Percentiles rank a stretch among this genome's conserved stretches.
Evolutionary conservation across 1,140 invertebrate species (phyloP).

Genomic region (Steinernema khuongi): DNA sequence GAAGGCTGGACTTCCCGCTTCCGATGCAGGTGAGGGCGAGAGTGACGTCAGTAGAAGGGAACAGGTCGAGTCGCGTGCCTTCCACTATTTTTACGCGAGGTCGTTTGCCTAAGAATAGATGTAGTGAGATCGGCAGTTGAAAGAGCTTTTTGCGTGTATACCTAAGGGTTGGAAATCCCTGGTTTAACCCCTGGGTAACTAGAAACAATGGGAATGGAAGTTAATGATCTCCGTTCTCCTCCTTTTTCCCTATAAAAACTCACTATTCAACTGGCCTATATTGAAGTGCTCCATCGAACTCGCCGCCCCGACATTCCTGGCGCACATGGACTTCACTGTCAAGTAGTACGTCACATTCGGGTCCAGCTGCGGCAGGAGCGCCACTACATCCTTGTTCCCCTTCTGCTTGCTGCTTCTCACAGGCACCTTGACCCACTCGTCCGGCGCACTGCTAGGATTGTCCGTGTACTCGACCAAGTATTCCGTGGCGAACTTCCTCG

Average conservation of each 20-base stretch:
- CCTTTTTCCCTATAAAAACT: not conserved
- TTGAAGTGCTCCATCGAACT: too few relatives aligned
- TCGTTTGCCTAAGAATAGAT: not conserved
- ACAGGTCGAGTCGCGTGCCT: not conserved
- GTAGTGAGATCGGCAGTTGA: not conserved
- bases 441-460: not conserved
- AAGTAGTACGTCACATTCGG: not conserved
- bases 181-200: too few relatives aligned
- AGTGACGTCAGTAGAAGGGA: constrained; percentile 3
- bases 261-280: not conserved
- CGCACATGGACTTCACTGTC: not conserved
- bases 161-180: too few relatives aligned
- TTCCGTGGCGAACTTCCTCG: not conserved
- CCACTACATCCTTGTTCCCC: not conserved
- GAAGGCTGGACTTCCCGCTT: not conserved
- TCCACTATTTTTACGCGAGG: constrained; percentile 14
- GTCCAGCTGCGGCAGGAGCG: not conserved
- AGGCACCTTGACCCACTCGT: not conserved
- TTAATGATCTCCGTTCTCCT: not conserved
- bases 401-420: not conserved
- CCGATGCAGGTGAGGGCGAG: not conserved
- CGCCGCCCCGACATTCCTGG: not conserved
- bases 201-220: not conserved
- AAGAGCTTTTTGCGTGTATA: too few relatives aligned
- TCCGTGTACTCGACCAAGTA: not conserved